Conservation (phyloP, 2,888 invertebrate species). For the Reticulitermes lucifugus region DNA sequence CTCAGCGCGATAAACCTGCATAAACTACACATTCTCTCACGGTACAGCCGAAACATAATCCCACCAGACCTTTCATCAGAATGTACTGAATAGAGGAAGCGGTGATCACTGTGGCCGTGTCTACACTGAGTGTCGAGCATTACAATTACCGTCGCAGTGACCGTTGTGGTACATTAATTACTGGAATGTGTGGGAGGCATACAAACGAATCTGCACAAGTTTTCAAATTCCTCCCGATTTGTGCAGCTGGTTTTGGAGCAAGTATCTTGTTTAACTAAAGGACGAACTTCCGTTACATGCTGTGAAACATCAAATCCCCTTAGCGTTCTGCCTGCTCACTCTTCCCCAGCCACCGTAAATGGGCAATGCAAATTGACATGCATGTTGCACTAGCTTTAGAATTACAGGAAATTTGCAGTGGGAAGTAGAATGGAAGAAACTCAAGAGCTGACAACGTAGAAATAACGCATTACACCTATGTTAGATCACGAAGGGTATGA, state of each 20-base stretch:
- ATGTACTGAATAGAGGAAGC: too few species aligned
- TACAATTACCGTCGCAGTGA: not conserved
- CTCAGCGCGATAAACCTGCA: too few species aligned
- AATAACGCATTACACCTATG: too few species aligned
- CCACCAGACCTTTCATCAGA: too few species aligned
- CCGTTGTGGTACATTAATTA: not conserved
- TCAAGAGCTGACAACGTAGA: not conserved
- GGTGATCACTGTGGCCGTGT: not conserved
- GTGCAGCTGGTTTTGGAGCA: not conserved
- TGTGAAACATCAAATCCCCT: not conserved
- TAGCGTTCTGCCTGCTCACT: not conserved
- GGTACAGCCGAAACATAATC: too few species aligned
- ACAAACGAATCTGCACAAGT: not conserved
- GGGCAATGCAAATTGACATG: not conserved
- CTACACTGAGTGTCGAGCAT: not conserved
- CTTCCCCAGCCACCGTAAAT: not conserved
- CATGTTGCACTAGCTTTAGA: not conserved
- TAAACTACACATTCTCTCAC: too few species aligned
- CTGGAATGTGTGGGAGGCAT: not conserved
- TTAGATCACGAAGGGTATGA: too few species aligned
- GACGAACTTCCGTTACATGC: not conserved
- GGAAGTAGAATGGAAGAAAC: not conserved
- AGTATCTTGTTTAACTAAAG: not conserved
- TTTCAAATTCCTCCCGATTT: not conserved
- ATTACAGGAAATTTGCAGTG: not conserved